Evolutionary conservation across 2,888 invertebrate species (phyloP).

Genomic region (Falcaria lacertinaria): DNA sequence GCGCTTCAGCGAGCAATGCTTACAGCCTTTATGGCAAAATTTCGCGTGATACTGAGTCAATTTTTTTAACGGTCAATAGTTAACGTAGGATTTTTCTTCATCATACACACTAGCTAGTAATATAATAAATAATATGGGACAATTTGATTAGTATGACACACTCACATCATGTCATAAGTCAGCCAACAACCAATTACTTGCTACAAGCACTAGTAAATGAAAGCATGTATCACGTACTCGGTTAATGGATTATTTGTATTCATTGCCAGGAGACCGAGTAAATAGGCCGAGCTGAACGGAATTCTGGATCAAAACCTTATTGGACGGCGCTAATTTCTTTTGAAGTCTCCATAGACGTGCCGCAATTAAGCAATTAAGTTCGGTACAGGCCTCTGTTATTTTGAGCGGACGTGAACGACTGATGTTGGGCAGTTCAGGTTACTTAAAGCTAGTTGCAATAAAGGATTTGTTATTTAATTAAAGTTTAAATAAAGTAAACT

Average conservation of each 20-base stretch:
- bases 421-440: not conserved
- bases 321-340: not conserved
- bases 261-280: not conserved
- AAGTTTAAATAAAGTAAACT: too few species aligned
- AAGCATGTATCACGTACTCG: not conserved
- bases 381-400: not conserved
- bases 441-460: not conserved
- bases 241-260: not conserved
- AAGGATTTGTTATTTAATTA: not conserved
- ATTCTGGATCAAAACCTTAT: conserved; percentile 2
- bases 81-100: too few species aligned
- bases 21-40: too few species aligned
- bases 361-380: conserved; percentile 16
- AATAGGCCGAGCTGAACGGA: not conserved
- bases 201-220: not conserved
- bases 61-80: too few species aligned
- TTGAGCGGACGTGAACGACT: not conserved
- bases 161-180: not conserved
- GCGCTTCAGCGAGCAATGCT: too few species aligned
- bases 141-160: too few species aligned
- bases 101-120: too few species aligned
- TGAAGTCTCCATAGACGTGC: conserved; percentile 9
- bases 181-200: not conserved
- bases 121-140: too few species aligned
- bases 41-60: too few species aligned